Percentiles rank a stretch among this genome's conserved stretches.
Evolutionary conservation across 2,113 vertebrate species (phyloP).

Genomic region (Pagrus major): DNA sequence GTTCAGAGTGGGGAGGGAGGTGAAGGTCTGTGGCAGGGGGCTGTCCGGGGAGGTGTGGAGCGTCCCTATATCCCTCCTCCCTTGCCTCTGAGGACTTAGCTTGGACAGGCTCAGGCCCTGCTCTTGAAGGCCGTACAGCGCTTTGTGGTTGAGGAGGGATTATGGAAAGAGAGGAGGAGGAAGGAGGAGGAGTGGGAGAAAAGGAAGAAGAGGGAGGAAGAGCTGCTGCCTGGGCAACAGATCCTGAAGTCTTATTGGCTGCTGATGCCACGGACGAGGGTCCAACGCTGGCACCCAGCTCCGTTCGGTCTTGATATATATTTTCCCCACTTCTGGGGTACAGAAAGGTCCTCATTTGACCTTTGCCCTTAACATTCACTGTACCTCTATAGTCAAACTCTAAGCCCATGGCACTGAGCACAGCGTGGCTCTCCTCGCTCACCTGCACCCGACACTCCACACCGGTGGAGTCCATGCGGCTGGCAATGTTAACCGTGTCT

Average conservation of each 20-base stretch:
- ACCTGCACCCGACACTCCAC: constrained; percentile 98
- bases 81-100: constrained; percentile 47
- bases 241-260: constrained; percentile 83
- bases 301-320: constrained; percentile 85
- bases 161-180: constrained; percentile 46
- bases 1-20: constrained; percentile 47
- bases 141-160: constrained; percentile 42
- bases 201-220: constrained; percentile 40
- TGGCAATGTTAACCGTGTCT: constrained; percentile 98
- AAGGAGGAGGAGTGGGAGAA: constrained; percentile 24
- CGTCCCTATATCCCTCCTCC: constrained; percentile 80
- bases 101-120: constrained; percentile 42
- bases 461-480: constrained; percentile 98
- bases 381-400: constrained; percentile 98
- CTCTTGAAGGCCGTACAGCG: constrained; percentile 37
- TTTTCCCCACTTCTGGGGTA: constrained; percentile 92
- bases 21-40: constrained; percentile 61
- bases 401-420: constrained; percentile 93
- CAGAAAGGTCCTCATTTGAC: constrained; percentile 99
- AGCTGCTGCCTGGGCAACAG: constrained; percentile 46
- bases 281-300: constrained; percentile 87
- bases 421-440: constrained; percentile 95
- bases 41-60: constrained; percentile 73
- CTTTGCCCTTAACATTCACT: constrained; percentile 98
- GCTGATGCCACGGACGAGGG: constrained; percentile 85